Evolutionary conservation across 2,113 vertebrate species (phyloP).

Genomic region (Morone chrysops): DNA sequence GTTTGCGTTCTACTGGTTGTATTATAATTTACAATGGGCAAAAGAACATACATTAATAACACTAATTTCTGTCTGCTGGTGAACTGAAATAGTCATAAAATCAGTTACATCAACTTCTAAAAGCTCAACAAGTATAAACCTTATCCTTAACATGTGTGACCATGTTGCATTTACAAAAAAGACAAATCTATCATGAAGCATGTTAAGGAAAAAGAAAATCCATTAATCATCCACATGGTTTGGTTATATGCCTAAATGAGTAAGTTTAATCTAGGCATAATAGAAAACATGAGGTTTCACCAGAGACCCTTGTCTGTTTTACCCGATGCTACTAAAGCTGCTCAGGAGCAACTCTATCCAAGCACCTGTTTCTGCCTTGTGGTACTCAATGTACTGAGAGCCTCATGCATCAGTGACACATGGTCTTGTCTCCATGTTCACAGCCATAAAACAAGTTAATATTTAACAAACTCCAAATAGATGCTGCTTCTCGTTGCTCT

Average conservation of each 20-base stretch:
- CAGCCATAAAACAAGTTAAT: slow-evolving; percentile 85
- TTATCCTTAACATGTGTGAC: neutral
- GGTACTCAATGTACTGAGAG: slow-evolving; percentile 76
- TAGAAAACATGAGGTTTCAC: slow-evolving; percentile 17
- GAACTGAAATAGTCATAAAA: neutral
- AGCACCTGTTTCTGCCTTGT: slow-evolving; percentile 66
- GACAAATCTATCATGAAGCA: neutral
- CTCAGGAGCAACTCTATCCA: slow-evolving; percentile 38
- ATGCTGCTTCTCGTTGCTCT: slow-evolving; percentile 56
- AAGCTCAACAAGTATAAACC: neutral
- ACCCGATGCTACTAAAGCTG: slow-evolving; percentile 49
- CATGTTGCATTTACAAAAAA: neutral
- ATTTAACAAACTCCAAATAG: slow-evolving; percentile 83
- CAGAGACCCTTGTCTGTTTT: slow-evolving; percentile 32
- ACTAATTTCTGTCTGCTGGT: neutral
- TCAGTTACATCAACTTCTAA: neutral
- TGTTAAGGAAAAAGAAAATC: neutral
- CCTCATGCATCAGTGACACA: slow-evolving; percentile 79
- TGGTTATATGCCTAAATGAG: slow-evolving; percentile 6
- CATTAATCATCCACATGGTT: slow-evolving; percentile 6
- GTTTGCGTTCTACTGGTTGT: neutral
- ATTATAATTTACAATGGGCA: neutral
- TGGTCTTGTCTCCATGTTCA: slow-evolving; percentile 74
- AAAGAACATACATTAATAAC: neutral
- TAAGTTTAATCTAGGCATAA: neutral